Evolutionary conservation across 2,888 invertebrate genomes (phyloP).

Genomic region (Reticulitermes lucifugus): DNA sequence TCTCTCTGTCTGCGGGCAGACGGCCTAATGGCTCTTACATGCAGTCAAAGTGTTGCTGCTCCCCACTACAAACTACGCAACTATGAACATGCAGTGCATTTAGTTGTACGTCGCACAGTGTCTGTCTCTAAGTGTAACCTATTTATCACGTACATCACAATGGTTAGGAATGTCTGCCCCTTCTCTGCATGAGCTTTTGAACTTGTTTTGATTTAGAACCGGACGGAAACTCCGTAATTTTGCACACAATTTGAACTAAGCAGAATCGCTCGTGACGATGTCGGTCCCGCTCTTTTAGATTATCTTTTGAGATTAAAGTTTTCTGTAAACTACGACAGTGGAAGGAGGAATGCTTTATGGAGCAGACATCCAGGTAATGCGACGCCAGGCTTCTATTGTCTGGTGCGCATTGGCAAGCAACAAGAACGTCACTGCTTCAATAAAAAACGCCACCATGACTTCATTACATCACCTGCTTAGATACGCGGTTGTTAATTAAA

Average conservation of each 20-base stretch:
- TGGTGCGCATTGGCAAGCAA: no score
- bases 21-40: no score
- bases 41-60: no score
- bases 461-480: no score
- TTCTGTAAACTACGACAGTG: no score
- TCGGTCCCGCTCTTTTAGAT: neutral
- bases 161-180: slow-evolving; percentile 1
- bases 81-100: neutral
- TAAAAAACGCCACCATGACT: no score
- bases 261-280: neutral
- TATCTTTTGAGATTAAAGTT: neutral
- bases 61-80: neutral
- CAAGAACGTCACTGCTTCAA: no score
- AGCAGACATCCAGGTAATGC: no score
- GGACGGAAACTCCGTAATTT: neutral
- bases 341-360: no score
- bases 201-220: neutral
- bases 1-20: no score
- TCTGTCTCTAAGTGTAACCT: neutral
- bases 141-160: slow-evolving; percentile 12
- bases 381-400: no score
- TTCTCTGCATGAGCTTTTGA: neutral
- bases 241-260: neutral
- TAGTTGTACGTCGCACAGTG: neutral
- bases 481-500: no score